These are phyloP conservation scores for Speoplatyrhinus poulsoni DNA, from an alignment of 2,113 vertebrate species.

Conservation along the genomic window DNA sequence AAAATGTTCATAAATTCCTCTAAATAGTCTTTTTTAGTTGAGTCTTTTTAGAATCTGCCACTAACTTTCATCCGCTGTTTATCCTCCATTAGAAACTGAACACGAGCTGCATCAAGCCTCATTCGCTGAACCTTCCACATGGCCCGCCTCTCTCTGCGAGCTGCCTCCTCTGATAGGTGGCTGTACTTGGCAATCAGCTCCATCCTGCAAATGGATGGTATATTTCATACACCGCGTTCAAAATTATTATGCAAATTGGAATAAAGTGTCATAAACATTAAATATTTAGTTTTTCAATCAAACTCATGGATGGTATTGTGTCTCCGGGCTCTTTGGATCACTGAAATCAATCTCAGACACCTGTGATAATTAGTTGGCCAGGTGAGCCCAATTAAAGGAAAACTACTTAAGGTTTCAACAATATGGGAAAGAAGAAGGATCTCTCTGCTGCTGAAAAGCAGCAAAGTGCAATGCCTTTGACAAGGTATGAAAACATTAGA, in stretches of 20 bases:
- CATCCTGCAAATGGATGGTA: slow-evolving; percentile 75
- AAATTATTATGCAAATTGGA: too few relatives aligned
- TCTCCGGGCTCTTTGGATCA: too few relatives aligned
- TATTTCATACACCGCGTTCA: background rate
- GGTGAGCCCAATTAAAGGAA: too few relatives aligned
- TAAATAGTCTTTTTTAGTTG: background rate
- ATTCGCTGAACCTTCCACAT: slow-evolving; percentile 89
- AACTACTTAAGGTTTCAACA: background rate
- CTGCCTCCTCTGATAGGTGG: slow-evolving; percentile 89
- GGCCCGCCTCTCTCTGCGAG: slow-evolving; percentile 84
- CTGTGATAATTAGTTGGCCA: too few relatives aligned
- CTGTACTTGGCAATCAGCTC: slow-evolving; percentile 92
- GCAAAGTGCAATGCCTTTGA: too few relatives aligned
- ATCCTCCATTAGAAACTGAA: slow-evolving; percentile 81
- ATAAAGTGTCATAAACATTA: too few relatives aligned
- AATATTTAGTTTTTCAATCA: too few relatives aligned
- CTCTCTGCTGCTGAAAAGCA: too few relatives aligned
- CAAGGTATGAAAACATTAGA: too few relatives aligned
- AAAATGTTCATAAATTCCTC: background rate
- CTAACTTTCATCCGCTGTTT: slow-evolving; percentile 77
- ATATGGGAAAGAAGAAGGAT: background rate
- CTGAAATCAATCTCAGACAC: too few relatives aligned
- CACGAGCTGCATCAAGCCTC: slow-evolving; percentile 79
- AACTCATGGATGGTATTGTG: too few relatives aligned
- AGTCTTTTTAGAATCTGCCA: slow-evolving; percentile 5